Evolutionary conservation across 2,888 invertebrate genomes (phyloP).

Genomic region (Amblyteles armatorius): DNA sequence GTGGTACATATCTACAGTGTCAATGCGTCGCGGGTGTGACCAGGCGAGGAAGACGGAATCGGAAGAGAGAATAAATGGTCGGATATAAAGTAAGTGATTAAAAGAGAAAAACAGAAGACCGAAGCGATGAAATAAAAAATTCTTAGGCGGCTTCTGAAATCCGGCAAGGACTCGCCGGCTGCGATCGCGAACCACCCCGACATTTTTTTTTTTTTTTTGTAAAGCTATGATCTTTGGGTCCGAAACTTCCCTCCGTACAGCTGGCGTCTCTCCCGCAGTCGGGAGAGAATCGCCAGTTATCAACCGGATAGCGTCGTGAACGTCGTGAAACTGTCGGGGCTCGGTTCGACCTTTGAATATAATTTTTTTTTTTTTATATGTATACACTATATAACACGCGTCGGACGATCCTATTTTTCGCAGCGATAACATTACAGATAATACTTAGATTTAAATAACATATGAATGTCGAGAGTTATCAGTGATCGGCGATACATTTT

Average conservation of each 20-base stretch:
- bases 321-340: constrained; percentile 45
- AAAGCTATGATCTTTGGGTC: constrained; percentile 70
- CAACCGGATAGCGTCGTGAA: constrained; percentile 18
- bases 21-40: no score
- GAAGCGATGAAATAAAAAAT: constrained; percentile 62
- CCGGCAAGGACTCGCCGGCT: constrained; percentile 13
- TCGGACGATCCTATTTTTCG: constrained; percentile 22
- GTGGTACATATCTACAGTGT: neutral
- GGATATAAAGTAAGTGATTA: constrained; percentile 78
- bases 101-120: constrained; percentile 83
- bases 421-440: constrained; percentile 22
- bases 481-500: neutral
- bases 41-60: constrained; percentile 29
- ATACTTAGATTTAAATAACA: constrained; percentile 4
- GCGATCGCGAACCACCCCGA: constrained; percentile 31
- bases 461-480: neutral
- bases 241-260: constrained; percentile 34
- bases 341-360: constrained; percentile 44
- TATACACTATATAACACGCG: constrained; percentile 3
- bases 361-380: constrained; percentile 3
- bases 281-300: neutral
- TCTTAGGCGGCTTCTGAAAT: constrained; percentile 55
- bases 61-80: neutral
- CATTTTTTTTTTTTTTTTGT: constrained; percentile 34
- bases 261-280: neutral